Base-by-base conservation (phyloP, 2,113 vertebrate genomes). In the Melanotaenia duboulayi region DNA sequence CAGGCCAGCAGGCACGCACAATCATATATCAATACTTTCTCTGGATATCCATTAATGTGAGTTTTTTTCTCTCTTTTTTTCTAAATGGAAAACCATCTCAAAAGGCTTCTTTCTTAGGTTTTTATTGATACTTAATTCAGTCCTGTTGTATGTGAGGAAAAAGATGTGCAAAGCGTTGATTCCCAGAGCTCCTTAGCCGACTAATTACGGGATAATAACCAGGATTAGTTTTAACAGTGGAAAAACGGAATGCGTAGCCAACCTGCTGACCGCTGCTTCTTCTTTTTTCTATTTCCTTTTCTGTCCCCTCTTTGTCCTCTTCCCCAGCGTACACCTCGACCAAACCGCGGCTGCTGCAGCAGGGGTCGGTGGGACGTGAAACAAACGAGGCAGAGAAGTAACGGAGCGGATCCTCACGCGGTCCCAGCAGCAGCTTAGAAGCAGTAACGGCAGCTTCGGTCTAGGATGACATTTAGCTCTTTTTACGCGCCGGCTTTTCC, bases 401-500 rank as follows among this genome's bases (percentile, higher is more conserved):
- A 39, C 63, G 24, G 71, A 35, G 7, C 51, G 54, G 68, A 51
- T 49, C 32, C 14, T 46, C 46, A 58, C 19, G 60, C 19, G 48
- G 57, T 55, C 52, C 16, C n/a, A 28, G 55, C 73, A 49, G 72
- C 74, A 7, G 51, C 7, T 3, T 54, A 70, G 71, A 55, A 5
- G 32, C 66, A 73, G 73, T 23, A n/a, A 19, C 81, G 39, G 71
- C 56, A 59, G 60, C 55, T 48, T 73, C 49, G 42, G 46, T 71
- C 78, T 68, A 58, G 55, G 78, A 65, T 89, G 89, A 83, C 88
- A 90, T 82, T 86, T 81, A 86, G 86, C 77, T 83, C 16, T 44
- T 58, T 77, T 89, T 78, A 81, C 81, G 79, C 89, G 78, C 76
- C 85, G 84, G 86, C 87, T 74, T 87, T 85, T 87, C 84, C 84